Evolutionary conservation across 2,113 vertebrate genomes (phyloP).

Genomic region (Cololabis saira): DNA sequence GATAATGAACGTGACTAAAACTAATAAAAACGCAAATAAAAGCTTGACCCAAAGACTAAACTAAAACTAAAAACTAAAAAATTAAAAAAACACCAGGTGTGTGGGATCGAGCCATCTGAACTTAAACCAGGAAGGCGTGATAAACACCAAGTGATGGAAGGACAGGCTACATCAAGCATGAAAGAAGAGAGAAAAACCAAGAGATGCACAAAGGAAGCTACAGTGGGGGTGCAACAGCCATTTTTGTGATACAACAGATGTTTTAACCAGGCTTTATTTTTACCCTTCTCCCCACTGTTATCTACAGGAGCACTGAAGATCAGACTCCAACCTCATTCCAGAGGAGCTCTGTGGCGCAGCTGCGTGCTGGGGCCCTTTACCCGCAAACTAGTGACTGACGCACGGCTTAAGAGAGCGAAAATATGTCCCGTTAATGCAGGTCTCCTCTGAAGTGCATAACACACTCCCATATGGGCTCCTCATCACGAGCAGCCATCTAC

Average conservation of each 20-base stretch:
- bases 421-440: conserved; percentile 45
- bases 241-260: conserved; percentile 61
- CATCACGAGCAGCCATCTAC: conserved; percentile 23
- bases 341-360: conserved; percentile 59
- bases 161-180: conserved; percentile 6
- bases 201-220: conserved; percentile 14
- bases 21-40: no score
- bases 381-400: conserved; percentile 48
- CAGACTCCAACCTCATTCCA: conserved; percentile 56
- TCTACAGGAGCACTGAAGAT: conserved; percentile 36
- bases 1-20: no score
- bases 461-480: conserved; percentile 48
- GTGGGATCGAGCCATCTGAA: conserved; percentile 33
- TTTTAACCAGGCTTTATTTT: conserved; percentile 56
- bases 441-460: conserved; percentile 35
- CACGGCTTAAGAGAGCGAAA: conserved; percentile 28
- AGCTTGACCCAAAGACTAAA: no score
- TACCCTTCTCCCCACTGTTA: conserved; percentile 56
- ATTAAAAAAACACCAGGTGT: no score
- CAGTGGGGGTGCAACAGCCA: conserved; percentile 55
- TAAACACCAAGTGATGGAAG: conserved; percentile 19
- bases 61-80: no score
- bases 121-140: conserved; percentile 12
- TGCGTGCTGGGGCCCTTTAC: conserved; percentile 44
- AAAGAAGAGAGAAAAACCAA: conserved; percentile 7